Evolutionary conservation across 2,113 vertebrate genomes (phyloP).

Genomic region (Paramormyrops kingsleyae): DNA sequence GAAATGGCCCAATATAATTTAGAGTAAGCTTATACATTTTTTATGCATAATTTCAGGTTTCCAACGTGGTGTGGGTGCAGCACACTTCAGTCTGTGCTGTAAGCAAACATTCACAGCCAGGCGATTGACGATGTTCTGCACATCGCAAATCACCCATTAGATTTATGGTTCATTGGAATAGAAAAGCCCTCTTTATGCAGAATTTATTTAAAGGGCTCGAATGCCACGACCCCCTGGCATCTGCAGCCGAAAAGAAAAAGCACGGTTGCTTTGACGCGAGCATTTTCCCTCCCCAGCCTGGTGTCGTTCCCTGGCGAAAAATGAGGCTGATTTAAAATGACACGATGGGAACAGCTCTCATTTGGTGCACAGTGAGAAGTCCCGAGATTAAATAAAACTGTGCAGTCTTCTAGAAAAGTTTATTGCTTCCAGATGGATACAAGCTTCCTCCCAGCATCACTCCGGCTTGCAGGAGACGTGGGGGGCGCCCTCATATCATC

Average conservation of each 20-base stretch:
- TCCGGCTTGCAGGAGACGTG: constrained; percentile 60
- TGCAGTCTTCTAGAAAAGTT: constrained; percentile 83
- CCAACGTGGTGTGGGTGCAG: neutral
- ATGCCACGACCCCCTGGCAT: neutral
- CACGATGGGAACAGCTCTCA: constrained; percentile 74
- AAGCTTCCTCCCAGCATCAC: constrained; percentile 72
- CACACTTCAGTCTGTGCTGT: neutral
- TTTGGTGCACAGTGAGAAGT: constrained; percentile 80
- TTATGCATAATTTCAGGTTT: neutral
- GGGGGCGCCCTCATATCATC: constrained; percentile 62
- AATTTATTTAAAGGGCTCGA: neutral
- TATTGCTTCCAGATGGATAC: constrained; percentile 83
- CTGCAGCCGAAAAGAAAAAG: neutral
- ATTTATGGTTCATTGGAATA: neutral
- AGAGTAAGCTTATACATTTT: neutral
- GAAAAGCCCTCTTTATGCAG: neutral
- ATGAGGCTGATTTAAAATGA: constrained; percentile 75
- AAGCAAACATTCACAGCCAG: neutral
- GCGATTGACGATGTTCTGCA: neutral
- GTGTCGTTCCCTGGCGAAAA: constrained; percentile 52
- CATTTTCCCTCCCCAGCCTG: constrained; percentile 6
- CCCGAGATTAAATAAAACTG: constrained; percentile 80
- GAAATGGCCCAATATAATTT: neutral
- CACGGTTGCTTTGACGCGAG: neutral
- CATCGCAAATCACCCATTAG: neutral